Base-by-base conservation (phyloP, 2,113 vertebrate species). In the Ciconia stormi region DNA sequence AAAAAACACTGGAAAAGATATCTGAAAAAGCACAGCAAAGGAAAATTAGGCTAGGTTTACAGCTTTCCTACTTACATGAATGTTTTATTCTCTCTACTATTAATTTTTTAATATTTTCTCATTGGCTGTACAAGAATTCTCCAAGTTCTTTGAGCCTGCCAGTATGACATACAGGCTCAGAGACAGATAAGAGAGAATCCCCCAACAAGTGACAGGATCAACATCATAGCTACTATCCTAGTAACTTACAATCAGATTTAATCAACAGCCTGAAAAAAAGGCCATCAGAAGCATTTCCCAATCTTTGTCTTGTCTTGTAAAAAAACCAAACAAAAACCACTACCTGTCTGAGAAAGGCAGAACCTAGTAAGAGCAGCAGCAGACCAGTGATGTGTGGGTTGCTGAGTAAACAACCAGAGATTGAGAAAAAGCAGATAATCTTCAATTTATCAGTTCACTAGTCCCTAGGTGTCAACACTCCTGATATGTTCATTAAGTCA, bases 321-420 rank as follows among this genome's bases (percentile, higher is more conserved):
- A 85, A 77, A 40, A n/a, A 10, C 11, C 5, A 55, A 78, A 59
- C 7, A 26, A 66, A 19, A 63, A 16, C 9, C 22, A 76, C 11
- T 15, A 71, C 20, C 25, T 62, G 34, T 34, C 26, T 44, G 29
- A 92, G 63, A 86, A 90, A 90, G 46, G 25, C 52, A 78, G 71
- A 96, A 59, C 88, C 85, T 87, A 85, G 97, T 98, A 98, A 98
- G 93, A 97, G 97, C 98, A 98, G 97, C 95, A 98, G 96, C 94
- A 97, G 97, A 98, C 97, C 98, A 97, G 97, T 87, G 49, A 83
- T 20, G 5, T 98, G 97, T 98, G 95, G 96, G 95, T 98, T 98
- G 98, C 96, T 97, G 95, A 76, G 71, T 93, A 94, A 93, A 82
- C 27, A 46, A 94, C 61, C 49, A 44, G 65, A 95, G 80, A 79